Evolutionary conservation across 2,797 vertebrate species (phyloP).

Genomic region (Saxicola maurus): DNA sequence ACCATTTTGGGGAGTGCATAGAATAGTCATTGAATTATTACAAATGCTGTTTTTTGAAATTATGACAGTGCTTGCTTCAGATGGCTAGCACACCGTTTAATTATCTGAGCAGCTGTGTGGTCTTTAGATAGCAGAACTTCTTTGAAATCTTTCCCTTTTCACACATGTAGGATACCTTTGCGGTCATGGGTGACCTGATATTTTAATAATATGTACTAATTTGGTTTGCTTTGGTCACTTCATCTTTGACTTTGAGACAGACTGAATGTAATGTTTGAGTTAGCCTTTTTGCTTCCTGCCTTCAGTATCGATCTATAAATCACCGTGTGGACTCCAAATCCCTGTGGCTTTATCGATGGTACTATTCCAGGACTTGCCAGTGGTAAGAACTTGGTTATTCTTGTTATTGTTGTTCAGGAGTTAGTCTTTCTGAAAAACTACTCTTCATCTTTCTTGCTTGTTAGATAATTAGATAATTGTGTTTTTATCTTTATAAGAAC

Average conservation of each 20-base stretch:
- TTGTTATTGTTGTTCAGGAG: neutral
- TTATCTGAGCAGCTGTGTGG: neutral
- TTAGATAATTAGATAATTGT: neutral
- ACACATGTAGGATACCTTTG: accelerated
- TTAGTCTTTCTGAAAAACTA: neutral
- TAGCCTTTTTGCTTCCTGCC: neutral
- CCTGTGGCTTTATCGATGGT: slow-evolving; percentile 84
- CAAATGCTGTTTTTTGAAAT: neutral
- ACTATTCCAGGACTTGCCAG: slow-evolving; percentile 86
- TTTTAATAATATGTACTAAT: neutral
- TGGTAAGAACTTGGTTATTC: slow-evolving; percentile 74
- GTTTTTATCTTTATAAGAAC: neutral
- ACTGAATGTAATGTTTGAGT: neutral
- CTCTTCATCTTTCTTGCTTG: neutral
- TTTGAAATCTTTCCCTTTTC: neutral
- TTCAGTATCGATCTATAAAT: slow-evolving; percentile 92
- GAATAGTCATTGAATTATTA: neutral
- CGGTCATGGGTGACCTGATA: neutral
- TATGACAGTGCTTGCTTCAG: neutral
- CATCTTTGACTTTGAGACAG: neutral
- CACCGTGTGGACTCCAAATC: slow-evolving; percentile 87
- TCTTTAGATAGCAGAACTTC: neutral
- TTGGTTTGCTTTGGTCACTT: neutral
- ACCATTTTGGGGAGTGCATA: accelerated
- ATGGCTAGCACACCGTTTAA: neutral